Evolutionary conservation across 1,140 invertebrate genomes (phyloP), one percentile per base, ranked within the genome.

Genomic region (Cryptotermes secundus): DNA sequence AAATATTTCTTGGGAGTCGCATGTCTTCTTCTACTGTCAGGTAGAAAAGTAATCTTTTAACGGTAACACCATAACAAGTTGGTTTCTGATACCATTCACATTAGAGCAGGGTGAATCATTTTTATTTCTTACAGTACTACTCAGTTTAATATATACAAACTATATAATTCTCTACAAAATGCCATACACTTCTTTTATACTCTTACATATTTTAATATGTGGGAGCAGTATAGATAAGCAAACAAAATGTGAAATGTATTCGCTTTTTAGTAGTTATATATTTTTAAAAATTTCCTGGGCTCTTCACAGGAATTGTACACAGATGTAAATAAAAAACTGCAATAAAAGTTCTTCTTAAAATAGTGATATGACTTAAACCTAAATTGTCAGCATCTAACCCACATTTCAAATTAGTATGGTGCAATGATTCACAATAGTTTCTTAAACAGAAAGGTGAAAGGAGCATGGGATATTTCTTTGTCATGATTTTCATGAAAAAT

Each of bases 121-220:
- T n/a, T 83, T 83, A 83, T 83, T 83, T 83, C 59, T 83, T 83
- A 83, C 83, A 83, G 35, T 24, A 81, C 80, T 81, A 81, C 59
- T 83, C 34, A 83, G 53, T 36, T 83, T 72, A 59, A 72, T 83
- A 83, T 83, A 83, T 83, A 83, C 83, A 83, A 83, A 83, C 83
- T 83, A 83, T 83, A 83, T 72, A 72, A 81, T 72, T 83, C 34
- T 79, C 83, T 83, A 83, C 83, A 83, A 83, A 83, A 42, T 83
- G 83, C 83, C 83, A 83, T 83, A 83, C 83, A 83, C 34, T 83
- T 82, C 24, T 79, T 38, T 79, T 36, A 83, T 53, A 83, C 72
- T 59, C 53, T 83, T 83, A 83, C 83, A 83, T 83, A 72, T 72
- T 83, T 83, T 79, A 83, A 83, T 83, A 83, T 79, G 72, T 65